Base-by-base conservation (phyloP, 2,113 vertebrate species). In the Equus przewalskii region DNA sequence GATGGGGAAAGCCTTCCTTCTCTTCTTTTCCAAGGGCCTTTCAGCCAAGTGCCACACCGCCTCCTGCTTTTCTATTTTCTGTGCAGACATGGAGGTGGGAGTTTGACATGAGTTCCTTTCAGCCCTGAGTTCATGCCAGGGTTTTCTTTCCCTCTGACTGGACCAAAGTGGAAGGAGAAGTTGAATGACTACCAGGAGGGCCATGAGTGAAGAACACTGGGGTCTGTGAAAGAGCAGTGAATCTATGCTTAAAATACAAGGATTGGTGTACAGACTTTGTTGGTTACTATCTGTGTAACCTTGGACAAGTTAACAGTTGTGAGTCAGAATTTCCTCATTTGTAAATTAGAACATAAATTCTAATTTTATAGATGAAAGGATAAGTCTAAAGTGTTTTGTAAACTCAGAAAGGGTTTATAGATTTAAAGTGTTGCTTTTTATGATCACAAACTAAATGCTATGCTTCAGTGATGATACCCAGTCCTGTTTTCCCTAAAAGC, bases 251-350 rank as follows among this genome's bases (percentile, higher is more conserved):
- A 75, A 88, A 94, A 88, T 86, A 65, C 41, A 11, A 75, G 18
- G 1, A 64, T 88, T 93, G 81, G 10, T 85, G 72, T 83, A 54
- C 54, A 93, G 62, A 70, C 11, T 75, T 96, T 93, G 24, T 79
- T 83, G 51, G 24, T 86, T 97, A 46, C 10, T 92, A 44, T 91
- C 62, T 87, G 58, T 94, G 22, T 91, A 79, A 88, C 78, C 33
- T 65, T 72, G 62, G 70, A 33, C 62, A 72, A 13, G 15, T 91
- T 65, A 90, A 85, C 28, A 78, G 16, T 56, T 96, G 30, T 88
- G 82, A 94, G 76, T 94, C 82, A 88, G 62, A 88, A 83, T 94
- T 96, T 91, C 41, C 19, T 94, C 65, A 95, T 92, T 46, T 96
- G 49, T 90, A 89, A 89, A 94, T 79, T 95, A 46, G 33, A 87